Conservation (phyloP, 1,140 invertebrate genomes). For the Heliconius eleuchia region DNA sequence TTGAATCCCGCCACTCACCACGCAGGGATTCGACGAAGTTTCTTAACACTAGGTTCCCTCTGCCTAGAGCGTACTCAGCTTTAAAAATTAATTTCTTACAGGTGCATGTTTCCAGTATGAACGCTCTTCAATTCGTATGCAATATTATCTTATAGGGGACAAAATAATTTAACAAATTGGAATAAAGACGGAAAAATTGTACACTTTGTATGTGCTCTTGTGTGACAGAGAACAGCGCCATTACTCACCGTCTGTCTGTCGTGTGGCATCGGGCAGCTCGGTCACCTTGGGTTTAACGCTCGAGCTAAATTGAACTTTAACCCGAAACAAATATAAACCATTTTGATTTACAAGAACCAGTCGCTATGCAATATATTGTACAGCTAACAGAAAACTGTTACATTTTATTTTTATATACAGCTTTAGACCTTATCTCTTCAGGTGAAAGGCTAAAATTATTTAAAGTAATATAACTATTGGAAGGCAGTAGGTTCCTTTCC, state of each 20-base stretch:
- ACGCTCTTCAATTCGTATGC: not conserved
- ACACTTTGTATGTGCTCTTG: not conserved
- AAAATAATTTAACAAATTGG: constrained; percentile 7
- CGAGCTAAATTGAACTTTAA: not conserved
- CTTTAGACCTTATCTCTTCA: not conserved
- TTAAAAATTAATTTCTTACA: too few relatives aligned
- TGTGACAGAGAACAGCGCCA: not conserved
- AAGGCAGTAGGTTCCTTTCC: not conserved
- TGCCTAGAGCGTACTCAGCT: too few relatives aligned
- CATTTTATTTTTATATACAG: not conserved
- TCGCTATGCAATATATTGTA: constrained; percentile 15
- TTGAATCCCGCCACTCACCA: too few relatives aligned
- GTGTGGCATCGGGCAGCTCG: constrained; percentile 22
- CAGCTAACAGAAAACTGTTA: not conserved
- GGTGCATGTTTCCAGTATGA: not conserved
- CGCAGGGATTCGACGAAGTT: too few relatives aligned
- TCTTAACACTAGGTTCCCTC: too few relatives aligned
- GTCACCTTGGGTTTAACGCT: constrained; percentile 26
- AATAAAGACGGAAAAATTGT: not conserved
- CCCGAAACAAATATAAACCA: not conserved
- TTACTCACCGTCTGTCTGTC: constrained; percentile 28
- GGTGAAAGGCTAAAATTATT: not conserved
- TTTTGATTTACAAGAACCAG: not conserved
- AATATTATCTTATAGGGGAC: not conserved
- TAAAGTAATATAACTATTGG: not conserved